Evolutionary conservation across 2,797 vertebrate genomes (phyloP), one percentile per base, ranked within the genome.

Genomic region (Ibycter americanus): DNA sequence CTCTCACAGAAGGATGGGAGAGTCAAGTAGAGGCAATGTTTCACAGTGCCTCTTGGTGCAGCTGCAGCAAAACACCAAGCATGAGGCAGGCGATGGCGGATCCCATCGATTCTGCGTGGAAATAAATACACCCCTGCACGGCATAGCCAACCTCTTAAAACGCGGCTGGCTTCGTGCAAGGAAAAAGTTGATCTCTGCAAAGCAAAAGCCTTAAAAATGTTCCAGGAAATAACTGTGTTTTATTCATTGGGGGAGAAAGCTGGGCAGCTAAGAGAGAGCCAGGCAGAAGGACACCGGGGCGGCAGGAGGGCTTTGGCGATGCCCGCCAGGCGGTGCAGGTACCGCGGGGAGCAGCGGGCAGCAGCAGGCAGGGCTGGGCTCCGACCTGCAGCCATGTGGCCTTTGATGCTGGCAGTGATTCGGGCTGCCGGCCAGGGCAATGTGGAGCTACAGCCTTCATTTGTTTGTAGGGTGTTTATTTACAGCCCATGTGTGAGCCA

Each of bases 391-490:
- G 23, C 52, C 51, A 7, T 7, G 2, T 5, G 66, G 40, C 6
- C 67, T 26, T 72, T 84, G 82, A 13, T 25, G 65, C 25, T 56
- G 52, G n/a, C 52, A n/a, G 11, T 31, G 16, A 14, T 4, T 71
- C 21, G 34, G 66, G 80, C 38, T 72, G 32, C 40, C 19, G 15
- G 83, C 17, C 2, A 2, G 68, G 66, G 47, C 23, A 38, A 67
- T 0, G 1, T 19, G 55, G 54, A 56, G 55, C 77, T 68, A 58
- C 70, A 79, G 40, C 67, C 36, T 13, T 11, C 7, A 0, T 11
- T 42, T 72, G 2, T 32, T 34, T 25, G 4, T 5, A 52, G 47
- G 5, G 31, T 2, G 16, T 54, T 59, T 9, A 29, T 46, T 38
- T n/a, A 42, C 34, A 51, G 36, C 49, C 22, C 42, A 36, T 0